phyloP scores from a whole-genome alignment of 2,113 vertebrate species.

The Centropus bengalensis region DNA sequence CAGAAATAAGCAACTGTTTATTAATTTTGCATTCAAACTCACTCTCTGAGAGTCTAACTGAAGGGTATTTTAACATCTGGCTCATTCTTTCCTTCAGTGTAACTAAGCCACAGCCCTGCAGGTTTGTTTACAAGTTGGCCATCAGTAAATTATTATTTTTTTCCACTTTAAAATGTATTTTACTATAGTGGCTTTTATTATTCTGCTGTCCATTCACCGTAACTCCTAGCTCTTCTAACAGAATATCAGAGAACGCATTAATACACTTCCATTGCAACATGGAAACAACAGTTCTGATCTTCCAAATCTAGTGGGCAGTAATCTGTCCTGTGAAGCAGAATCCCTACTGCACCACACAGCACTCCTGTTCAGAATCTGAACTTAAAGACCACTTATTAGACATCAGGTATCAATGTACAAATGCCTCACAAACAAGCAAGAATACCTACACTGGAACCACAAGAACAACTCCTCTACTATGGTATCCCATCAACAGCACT shows the following conservation, averaged over 20 bases:
- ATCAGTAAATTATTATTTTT: not conserved
- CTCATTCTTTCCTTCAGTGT: not conserved
- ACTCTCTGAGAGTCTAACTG: not conserved
- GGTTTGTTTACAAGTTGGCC: not conserved
- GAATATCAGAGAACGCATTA: not conserved
- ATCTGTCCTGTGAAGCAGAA: not conserved
- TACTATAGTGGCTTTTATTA: not conserved
- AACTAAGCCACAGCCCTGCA: not conserved
- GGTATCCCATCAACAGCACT: fast-evolving
- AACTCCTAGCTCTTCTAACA: not conserved
- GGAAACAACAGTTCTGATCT: not conserved
- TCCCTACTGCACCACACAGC: too few species aligned
- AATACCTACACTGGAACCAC: not conserved
- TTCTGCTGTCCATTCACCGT: not conserved
- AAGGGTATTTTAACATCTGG: not conserved
- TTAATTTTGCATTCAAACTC: not conserved
- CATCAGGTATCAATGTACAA: not conserved
- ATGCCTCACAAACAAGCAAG: not conserved
- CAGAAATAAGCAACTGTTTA: not conserved
- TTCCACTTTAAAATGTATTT: not conserved
- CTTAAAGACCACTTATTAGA: not conserved
- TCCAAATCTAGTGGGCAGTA: not conserved
- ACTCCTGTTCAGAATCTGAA: not conserved
- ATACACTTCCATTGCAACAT: not conserved
- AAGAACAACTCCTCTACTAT: not conserved